These are phyloP conservation scores for Chelon auratus DNA, from an alignment of 2,797 vertebrate species.

Conservation along the genomic window DNA sequence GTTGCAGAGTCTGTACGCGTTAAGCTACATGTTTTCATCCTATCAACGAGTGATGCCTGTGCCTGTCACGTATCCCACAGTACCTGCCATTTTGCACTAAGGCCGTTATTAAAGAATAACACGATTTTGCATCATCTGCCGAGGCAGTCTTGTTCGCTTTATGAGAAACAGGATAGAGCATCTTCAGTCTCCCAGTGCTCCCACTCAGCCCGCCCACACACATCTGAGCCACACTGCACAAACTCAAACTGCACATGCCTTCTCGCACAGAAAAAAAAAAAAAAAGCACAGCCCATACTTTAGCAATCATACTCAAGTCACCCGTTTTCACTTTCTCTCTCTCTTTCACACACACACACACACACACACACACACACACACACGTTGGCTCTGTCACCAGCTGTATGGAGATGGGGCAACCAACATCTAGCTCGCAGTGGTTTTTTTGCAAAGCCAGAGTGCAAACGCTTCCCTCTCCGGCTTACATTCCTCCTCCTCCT, in stretches of 20 bases:
- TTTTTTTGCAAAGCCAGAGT: constrained; percentile 65
- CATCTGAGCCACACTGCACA: constrained; percentile 78
- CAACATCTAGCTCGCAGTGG: constrained; percentile 69
- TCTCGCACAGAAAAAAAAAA: constrained; percentile 69
- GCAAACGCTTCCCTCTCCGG: constrained; percentile 60
- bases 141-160: constrained; percentile 67
- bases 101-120: constrained; percentile 40
- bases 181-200: constrained; percentile 78
- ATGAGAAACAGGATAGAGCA: constrained; percentile 73
- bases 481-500: constrained; percentile 59
- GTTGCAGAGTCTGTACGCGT: background rate
- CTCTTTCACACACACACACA: background rate
- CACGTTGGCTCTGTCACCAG: constrained; percentile 70
- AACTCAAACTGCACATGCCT: constrained; percentile 68
- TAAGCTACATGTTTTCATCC: constrained; percentile 1
- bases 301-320: constrained; percentile 61
- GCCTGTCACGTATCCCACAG: constrained; percentile 15
- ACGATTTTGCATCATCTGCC: constrained; percentile 50
- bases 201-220: constrained; percentile 81
- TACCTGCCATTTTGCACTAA: constrained; percentile 41
- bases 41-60: background rate
- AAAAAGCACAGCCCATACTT: constrained; percentile 59
- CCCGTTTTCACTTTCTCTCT: constrained; percentile 31
- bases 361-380: constrained; percentile 6
- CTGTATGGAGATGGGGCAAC: constrained; percentile 65